These are phyloP conservation scores for Ceratitis capitata DNA, from an alignment of 1,140 invertebrate species.

Conservation along the genomic window DNA sequence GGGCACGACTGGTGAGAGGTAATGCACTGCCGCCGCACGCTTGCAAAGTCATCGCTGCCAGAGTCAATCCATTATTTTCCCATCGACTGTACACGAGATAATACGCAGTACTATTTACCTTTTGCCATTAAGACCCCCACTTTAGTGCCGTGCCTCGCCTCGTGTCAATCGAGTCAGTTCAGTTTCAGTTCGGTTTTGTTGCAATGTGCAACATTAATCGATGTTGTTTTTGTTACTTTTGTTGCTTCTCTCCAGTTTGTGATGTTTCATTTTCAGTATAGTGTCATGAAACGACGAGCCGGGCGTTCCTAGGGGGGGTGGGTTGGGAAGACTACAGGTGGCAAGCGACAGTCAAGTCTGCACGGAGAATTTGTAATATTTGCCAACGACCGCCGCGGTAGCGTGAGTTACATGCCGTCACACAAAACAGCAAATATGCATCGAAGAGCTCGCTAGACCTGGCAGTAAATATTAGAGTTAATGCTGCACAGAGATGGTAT, in stretches of 20 bases:
- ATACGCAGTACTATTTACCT: slow-evolving; percentile 26
- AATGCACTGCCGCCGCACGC: not conserved
- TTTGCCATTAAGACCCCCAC: slow-evolving; percentile 31
- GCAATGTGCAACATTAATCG: not conserved
- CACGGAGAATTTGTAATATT: not conserved
- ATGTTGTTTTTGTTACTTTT: not conserved
- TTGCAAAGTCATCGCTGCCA: slow-evolving; percentile 15
- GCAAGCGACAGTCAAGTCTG: not conserved
- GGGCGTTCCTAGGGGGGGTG: not conserved
- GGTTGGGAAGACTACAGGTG: not conserved
- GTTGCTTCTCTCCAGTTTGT: not conserved
- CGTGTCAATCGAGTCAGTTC: not conserved
- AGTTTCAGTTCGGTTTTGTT: not conserved
- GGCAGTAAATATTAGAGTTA: too few species aligned
- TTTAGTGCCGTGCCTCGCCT: not conserved
- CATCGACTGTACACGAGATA: slow-evolving; percentile 28
- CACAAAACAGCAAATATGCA: not conserved
- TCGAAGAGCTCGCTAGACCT: too few species aligned
- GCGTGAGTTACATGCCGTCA: not conserved
- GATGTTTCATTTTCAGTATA: not conserved
- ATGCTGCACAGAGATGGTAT: too few species aligned
- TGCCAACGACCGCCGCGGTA: not conserved
- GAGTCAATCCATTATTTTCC: slow-evolving; percentile 35
- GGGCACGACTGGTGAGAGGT: not conserved
- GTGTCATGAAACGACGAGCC: too few species aligned